phyloP scores from a whole-genome alignment of 2,113 vertebrate species.

The Boleophthalmus pectinirostris region DNA sequence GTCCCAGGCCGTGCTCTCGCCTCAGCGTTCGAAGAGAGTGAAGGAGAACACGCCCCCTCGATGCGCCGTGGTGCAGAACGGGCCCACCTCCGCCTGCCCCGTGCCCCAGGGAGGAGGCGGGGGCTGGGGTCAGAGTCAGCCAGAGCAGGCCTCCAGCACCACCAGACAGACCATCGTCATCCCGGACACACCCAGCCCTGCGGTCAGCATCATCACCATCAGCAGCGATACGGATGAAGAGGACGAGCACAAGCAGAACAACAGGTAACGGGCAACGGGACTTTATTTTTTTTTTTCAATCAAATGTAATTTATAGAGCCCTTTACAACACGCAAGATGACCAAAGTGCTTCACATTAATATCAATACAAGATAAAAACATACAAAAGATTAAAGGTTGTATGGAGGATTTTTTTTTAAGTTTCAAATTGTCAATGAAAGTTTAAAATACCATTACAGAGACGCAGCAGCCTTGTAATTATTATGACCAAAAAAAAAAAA shows the following conservation, averaged over 20 bases:
- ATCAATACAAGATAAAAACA: too few species aligned
- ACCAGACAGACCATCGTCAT: slow-evolving; percentile 93
- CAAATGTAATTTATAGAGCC: too few species aligned
- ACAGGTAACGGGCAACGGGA: too few species aligned
- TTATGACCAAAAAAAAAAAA: too few species aligned
- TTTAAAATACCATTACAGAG: too few species aligned
- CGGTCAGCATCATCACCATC: slow-evolving; percentile 99
- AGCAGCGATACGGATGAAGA: slow-evolving; percentile 99
- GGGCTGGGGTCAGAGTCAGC: slow-evolving; percentile 81
- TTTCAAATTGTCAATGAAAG: too few species aligned
- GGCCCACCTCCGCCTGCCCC: slow-evolving; percentile 80
- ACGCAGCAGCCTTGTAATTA: too few species aligned
- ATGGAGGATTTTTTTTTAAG: too few species aligned
- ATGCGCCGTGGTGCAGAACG: slow-evolving; percentile 87
- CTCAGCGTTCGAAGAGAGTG: slow-evolving; percentile 94
- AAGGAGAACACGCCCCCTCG: slow-evolving; percentile 98
- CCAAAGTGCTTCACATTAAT: too few species aligned
- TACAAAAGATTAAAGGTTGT: too few species aligned
- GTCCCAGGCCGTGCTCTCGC: slow-evolving; percentile 88
- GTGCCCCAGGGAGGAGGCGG: slow-evolving; percentile 65
- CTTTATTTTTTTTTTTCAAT: too few species aligned
- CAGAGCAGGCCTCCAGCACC: slow-evolving; percentile 83
- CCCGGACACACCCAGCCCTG: slow-evolving; percentile 95
- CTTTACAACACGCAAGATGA: too few species aligned
- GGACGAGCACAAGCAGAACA: slow-evolving; percentile 91